phyloP scores from a whole-genome alignment of 2,113 vertebrate species.

The Acrocephalus arundinaceus region DNA sequence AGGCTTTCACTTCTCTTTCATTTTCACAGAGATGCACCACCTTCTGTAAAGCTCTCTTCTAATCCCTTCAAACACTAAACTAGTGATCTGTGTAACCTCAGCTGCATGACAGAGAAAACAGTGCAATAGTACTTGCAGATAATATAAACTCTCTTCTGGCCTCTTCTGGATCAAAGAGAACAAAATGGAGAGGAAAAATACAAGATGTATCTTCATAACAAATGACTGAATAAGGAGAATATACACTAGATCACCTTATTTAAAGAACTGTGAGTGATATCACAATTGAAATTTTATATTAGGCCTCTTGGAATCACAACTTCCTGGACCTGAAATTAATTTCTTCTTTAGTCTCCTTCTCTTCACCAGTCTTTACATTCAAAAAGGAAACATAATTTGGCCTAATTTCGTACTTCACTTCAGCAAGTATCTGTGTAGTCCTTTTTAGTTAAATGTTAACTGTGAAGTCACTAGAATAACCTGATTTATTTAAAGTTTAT shows the following conservation, averaged over 20 bases:
- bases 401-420: not conserved
- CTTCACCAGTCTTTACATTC: not conserved
- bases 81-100: slow-evolving; percentile 18
- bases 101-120: not conserved
- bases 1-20: not conserved
- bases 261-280: slow-evolving; percentile 6
- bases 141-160: slow-evolving; percentile 22
- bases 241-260: not conserved
- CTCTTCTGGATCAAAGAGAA: slow-evolving; percentile 27
- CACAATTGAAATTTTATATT: not conserved
- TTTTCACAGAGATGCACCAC: not conserved
- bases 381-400: not conserved
- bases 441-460: not conserved
- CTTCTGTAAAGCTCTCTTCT: slow-evolving; percentile 22
- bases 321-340: not conserved
- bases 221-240: not conserved
- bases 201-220: not conserved
- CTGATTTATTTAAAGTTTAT: not conserved
- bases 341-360: not conserved
- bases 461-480: not conserved
- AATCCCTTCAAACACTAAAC: not conserved
- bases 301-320: not conserved
- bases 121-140: not conserved
- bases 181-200: not conserved
- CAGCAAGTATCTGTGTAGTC: not conserved